These are phyloP conservation scores for Dorcus hopei DNA, from an alignment of 2,888 invertebrate genomes.

Conservation along the genomic window DNA sequence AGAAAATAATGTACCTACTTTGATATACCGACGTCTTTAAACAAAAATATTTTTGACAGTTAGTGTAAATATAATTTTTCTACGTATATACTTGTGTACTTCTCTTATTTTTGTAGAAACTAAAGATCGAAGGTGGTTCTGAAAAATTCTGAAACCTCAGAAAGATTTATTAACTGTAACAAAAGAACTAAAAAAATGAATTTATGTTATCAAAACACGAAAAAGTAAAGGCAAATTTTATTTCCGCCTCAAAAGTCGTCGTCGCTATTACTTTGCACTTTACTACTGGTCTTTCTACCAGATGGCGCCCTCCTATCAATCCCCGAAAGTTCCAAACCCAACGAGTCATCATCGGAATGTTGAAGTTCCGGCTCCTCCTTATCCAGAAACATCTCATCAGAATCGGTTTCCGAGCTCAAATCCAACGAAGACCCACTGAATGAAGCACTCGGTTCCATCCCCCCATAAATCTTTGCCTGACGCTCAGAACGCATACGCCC, in stretches of 20 bases:
- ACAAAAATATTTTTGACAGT: not conserved
- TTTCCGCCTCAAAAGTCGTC: constrained; percentile 38
- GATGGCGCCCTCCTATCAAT: constrained; percentile 39
- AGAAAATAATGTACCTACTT: constrained; percentile 6
- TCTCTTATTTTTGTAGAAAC: too few species aligned
- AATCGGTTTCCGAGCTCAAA: constrained; percentile 43
- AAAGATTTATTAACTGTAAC: too few species aligned
- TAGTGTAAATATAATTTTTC: not conserved
- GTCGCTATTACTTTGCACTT: constrained; percentile 42
- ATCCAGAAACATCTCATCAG: constrained; percentile 46
- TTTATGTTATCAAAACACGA: not conserved
- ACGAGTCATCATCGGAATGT: constrained; percentile 46
- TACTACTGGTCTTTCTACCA: constrained; percentile 40
- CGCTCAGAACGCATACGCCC: constrained; percentile 32
- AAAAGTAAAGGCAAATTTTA: not conserved
- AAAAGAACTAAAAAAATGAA: too few species aligned
- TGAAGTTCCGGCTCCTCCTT: constrained; percentile 46
- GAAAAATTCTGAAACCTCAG: too few species aligned
- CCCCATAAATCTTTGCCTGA: constrained; percentile 34
- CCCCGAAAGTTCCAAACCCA: constrained; percentile 43
- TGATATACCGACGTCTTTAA: constrained; percentile 7
- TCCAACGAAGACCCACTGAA: constrained; percentile 42
- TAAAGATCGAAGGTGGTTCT: too few species aligned
- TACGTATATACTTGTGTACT: not conserved
- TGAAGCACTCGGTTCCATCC: constrained; percentile 40